These are phyloP conservation scores for Aurelia aurita DNA, from an alignment of 30 jellyfish, hydroid and myxozoan species.

Conservation along the genomic window DNA sequence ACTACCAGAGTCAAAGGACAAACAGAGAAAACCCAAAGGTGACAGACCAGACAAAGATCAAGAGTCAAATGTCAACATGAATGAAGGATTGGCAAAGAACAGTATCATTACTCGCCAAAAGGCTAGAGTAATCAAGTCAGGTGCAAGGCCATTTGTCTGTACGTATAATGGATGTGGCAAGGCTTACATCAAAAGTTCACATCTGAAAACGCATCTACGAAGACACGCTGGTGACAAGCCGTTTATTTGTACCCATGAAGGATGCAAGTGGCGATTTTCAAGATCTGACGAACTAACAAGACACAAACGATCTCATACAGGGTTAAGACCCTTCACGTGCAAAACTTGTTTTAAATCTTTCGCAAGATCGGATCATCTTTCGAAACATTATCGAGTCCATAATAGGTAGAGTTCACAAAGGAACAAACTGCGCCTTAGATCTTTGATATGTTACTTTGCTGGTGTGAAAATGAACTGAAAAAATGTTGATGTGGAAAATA, in stretches of 20 bases:
- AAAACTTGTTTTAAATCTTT: constrained; percentile 53
- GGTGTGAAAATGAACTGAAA: no score
- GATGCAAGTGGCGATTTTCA: constrained; percentile 83
- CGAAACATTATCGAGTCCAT: constrained; percentile 70
- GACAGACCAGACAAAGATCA: not conserved
- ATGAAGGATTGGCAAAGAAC: not conserved
- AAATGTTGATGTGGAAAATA: no score
- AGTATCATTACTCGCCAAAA: constrained; percentile 24
- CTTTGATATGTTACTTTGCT: no score
- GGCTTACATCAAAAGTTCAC: constrained; percentile 77
- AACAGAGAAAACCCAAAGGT: constrained; percentile 1
- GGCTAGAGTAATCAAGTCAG: constrained; percentile 14
- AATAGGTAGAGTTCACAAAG: not conserved
- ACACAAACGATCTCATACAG: constrained; percentile 84
- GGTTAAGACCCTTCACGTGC: constrained; percentile 73
- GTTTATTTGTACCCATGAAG: constrained; percentile 67
- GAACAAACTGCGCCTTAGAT: no score
- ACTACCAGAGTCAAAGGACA: constrained; percentile 21
- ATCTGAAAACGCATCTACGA: constrained; percentile 75
- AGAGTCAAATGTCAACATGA: not conserved
- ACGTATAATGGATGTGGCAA: constrained; percentile 69
- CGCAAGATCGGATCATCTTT: constrained; percentile 80
- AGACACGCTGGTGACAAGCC: constrained; percentile 85
- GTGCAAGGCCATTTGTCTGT: constrained; percentile 59
- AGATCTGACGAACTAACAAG: constrained; percentile 80